A percentile compares a stretch with the other conserved stretches of the same genome.
These are phyloP conservation scores for Bryconaethiops microstoma DNA, from an alignment of 2,797 vertebrate genomes.

Conservation along the genomic window DNA sequence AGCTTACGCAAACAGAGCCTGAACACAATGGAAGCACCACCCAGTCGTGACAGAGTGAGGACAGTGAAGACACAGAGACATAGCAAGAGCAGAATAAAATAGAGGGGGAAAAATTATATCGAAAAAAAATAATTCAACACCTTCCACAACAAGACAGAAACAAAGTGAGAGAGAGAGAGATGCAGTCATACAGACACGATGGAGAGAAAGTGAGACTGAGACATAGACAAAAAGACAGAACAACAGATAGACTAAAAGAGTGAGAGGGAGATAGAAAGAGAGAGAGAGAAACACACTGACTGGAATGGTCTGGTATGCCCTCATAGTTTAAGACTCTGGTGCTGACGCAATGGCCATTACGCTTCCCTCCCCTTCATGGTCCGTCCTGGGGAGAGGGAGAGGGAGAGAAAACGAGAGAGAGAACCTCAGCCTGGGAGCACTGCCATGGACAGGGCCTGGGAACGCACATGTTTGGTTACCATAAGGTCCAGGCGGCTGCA, in stretches of 20 bases:
- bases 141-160: no score
- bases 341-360: background rate
- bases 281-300: background rate
- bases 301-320: background rate
- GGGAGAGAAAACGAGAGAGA: constrained; percentile 9
- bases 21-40: constrained; percentile 3
- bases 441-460: constrained; percentile 77
- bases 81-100: no score
- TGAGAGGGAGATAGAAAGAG: background rate
- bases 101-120: no score
- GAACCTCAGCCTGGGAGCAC: constrained; percentile 68
- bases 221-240: background rate
- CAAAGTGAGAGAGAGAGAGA: background rate
- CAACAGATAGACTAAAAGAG: background rate
- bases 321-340: background rate
- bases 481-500: background rate
- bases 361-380: background rate
- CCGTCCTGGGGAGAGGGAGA: constrained; percentile 32
- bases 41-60: background rate
- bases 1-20: constrained; percentile 22
- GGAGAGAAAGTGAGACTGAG: background rate
- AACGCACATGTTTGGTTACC: constrained; percentile 59
- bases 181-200: no score
- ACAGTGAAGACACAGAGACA: background rate
- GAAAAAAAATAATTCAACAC: no score